These are phyloP conservation scores for Percina caprodes DNA, from an alignment of 2,113 vertebrate species.

Conservation along the genomic window DNA sequence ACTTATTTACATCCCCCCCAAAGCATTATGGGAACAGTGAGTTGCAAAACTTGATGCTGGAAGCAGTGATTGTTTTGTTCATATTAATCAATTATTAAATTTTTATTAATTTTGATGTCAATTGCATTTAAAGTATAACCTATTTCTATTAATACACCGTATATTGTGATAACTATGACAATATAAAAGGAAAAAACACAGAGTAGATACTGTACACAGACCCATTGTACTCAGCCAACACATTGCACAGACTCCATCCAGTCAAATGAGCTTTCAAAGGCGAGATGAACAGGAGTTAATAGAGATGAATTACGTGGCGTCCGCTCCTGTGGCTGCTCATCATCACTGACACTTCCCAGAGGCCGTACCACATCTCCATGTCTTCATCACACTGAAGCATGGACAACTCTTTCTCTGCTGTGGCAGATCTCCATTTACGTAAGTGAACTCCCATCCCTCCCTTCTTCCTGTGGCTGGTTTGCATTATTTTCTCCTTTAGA, in stretches of 20 bases:
- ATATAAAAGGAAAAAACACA: neutral
- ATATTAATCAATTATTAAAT: neutral
- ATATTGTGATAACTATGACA: neutral
- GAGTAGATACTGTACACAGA: constrained; percentile 29
- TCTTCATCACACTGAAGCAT: constrained; percentile 68
- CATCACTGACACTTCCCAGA: constrained; percentile 71
- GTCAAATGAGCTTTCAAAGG: constrained; percentile 71
- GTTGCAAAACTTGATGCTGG: neutral
- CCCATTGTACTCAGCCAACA: neutral
- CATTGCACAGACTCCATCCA: constrained; percentile 23
- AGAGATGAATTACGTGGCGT: constrained; percentile 68
- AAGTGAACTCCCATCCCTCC: constrained; percentile 30
- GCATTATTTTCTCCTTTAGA: constrained; percentile 74
- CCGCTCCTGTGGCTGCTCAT: constrained; percentile 55
- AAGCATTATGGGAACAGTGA: neutral
- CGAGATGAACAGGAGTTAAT: constrained; percentile 65
- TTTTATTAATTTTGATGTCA: neutral
- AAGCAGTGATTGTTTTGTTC: neutral
- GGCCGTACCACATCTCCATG: constrained; percentile 45
- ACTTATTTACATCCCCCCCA: neutral
- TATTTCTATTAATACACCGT: neutral
- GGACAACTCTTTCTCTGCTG: constrained; percentile 47
- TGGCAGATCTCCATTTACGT: constrained; percentile 45
- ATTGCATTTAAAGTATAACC: neutral
- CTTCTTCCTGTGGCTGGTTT: constrained; percentile 53